Percentiles rank a stretch among this genome's conserved stretches.
Evolutionary conservation across 2,113 vertebrate species (phyloP).

Genomic region (Daphoenositta chrysoptera): DNA sequence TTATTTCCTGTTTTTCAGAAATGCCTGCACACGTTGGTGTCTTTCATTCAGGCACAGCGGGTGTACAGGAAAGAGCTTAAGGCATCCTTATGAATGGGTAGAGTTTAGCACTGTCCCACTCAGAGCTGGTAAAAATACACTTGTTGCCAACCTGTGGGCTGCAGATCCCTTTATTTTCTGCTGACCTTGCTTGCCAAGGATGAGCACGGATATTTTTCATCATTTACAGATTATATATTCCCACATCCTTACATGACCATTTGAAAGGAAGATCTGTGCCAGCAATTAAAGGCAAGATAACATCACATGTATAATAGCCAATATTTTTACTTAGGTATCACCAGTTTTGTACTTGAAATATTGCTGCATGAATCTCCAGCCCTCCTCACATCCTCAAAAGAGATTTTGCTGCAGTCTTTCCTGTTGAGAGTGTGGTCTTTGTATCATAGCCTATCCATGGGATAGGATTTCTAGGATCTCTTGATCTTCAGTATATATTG

Average conservation of each 20-base stretch:
- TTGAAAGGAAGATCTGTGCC: background rate
- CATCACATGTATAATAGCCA: background rate
- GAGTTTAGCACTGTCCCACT: background rate
- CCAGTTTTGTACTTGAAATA: background rate
- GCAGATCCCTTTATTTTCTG: background rate
- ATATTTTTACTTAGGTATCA: background rate
- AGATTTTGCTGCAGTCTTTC: background rate
- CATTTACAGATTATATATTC: background rate
- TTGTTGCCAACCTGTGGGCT: background rate
- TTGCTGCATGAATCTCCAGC: background rate
- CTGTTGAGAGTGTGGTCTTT: background rate
- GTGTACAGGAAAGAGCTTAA: background rate
- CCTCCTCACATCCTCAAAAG: background rate
- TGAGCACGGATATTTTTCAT: background rate
- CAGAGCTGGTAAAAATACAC: background rate
- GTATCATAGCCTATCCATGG: background rate
- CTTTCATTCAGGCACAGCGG: background rate
- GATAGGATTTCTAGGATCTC: background rate
- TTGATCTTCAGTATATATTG: background rate
- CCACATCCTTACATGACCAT: background rate
- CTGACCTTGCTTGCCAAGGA: background rate
- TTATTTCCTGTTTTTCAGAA: background rate
- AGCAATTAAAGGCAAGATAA: background rate
- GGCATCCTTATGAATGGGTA: background rate
- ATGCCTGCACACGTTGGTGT: background rate